Evolutionary conservation across 2,888 invertebrate species (phyloP), one percentile per base, ranked within the genome.

Genomic region (Blastobasis lacticolella): DNA sequence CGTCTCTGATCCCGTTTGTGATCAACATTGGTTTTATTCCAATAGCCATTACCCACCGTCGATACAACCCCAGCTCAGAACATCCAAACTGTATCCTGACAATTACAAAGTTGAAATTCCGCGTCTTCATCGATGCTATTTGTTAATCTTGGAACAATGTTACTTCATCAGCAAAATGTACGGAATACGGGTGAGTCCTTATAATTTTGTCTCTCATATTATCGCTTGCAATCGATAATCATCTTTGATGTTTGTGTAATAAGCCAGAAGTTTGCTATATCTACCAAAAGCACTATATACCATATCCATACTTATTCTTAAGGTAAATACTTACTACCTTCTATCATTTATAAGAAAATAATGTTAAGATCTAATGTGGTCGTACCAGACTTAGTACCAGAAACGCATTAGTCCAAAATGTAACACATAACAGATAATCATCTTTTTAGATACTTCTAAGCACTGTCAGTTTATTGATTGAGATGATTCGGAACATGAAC

Each of bases 371-470:
- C 23, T 23, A 23, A 23, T 23, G 23, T 23, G 23, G 23, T 23
- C 1, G 23, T 23, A 23, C 23, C 23, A 23, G 23, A 23, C 2
- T 1, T 23, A 23, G 23, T 23, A 23, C 23, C 23, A 23, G 23
- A 23, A 23, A 23, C 23, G 3, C 23, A 23, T 23, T 23, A 23
- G 23, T 23, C 23, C 23, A 3, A 23, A 23, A 23, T 23, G 23
- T 23, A 23, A 23, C 6, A 1, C 41, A 40, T 40, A 8, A 8
- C 7, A 40, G 6, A 3, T 40, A 9, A 9, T 40, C 4, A 40
- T 9, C 1, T 45, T 79, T 79, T 50, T 70, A 85, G 84, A 75
- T 83, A 51, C 56, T 84, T 52, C 54, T 85, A 41, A 84, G 79
- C 52, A 77, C 66, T 46, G 55, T 78, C 46, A 82, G 79, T 56